Conservation (phyloP, 2,113 vertebrate species). For the Myocastor coypus region DNA sequence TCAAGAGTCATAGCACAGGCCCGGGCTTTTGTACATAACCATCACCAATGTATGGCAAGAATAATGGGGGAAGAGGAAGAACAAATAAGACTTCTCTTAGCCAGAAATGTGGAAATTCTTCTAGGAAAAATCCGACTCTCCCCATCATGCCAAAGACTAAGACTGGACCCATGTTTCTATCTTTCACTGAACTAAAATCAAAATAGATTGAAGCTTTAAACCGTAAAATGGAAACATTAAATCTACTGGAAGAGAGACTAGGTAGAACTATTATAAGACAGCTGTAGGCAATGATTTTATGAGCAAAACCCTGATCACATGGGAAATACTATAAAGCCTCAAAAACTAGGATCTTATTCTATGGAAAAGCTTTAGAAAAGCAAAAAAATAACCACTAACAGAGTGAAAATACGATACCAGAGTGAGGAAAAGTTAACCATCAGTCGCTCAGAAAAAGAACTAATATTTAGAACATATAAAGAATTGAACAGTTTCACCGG, state of each 20-base stretch:
- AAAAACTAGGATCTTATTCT: not conserved
- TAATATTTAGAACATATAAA: not conserved
- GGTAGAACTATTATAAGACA: not conserved
- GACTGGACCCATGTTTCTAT: not conserved
- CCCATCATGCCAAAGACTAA: not conserved
- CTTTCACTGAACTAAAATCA: not conserved
- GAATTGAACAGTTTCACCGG: too few species aligned
- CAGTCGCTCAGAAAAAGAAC: not conserved
- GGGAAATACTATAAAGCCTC: not conserved
- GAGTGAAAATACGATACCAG: not conserved
- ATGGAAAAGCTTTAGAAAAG: not conserved
- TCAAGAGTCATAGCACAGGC: not conserved
- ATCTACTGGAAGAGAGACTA: not conserved
- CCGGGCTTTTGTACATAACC: not conserved
- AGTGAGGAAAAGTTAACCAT: not conserved
- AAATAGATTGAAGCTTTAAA: not conserved
- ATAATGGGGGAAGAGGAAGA: rapidly evolving
- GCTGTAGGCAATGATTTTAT: not conserved
- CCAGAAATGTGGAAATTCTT: not conserved
- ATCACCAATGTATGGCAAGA: not conserved
- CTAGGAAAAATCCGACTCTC: not conserved
- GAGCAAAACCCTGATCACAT: not conserved
- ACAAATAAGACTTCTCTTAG: not conserved
- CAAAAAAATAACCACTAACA: not conserved
- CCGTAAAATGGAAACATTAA: not conserved